Evolutionary conservation across 2,113 vertebrate genomes (phyloP).

Genomic region (Scalopus aquaticus): DNA sequence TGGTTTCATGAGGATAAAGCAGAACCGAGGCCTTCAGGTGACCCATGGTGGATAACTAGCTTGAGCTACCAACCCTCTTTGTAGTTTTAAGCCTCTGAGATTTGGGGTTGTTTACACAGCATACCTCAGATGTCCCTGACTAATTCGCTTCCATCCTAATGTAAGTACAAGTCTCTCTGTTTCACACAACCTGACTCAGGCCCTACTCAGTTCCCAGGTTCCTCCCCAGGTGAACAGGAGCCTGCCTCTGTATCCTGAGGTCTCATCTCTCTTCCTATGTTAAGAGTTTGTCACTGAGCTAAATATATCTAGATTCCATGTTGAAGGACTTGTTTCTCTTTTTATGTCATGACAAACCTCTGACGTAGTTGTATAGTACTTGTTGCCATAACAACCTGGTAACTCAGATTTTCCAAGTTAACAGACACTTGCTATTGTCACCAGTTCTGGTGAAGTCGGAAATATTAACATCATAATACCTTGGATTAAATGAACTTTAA

Average conservation of each 20-base stretch:
- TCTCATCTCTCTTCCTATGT: not conserved
- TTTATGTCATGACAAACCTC: conserved; percentile 15
- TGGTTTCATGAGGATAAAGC: not conserved
- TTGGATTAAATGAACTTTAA: conserved; percentile 22
- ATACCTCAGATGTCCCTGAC: not conserved
- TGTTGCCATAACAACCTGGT: conserved; percentile 48
- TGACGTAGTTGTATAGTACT: not conserved
- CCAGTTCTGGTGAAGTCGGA: not conserved
- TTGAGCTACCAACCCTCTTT: not conserved
- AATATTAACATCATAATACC: conserved; percentile 9
- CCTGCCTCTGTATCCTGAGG: not conserved
- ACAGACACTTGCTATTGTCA: not conserved
- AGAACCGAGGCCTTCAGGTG: not conserved
- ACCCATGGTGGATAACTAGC: not conserved
- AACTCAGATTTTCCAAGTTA: not conserved
- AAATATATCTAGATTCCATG: not conserved
- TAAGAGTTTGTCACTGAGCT: not conserved
- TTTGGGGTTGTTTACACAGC: not conserved
- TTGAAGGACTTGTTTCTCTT: conserved; percentile 2
- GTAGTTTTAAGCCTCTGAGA: not conserved
- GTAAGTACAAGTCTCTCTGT: not conserved
- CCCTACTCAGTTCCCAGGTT: not conserved
- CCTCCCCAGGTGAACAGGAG: not conserved
- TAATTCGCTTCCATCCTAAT: not conserved
- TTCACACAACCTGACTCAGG: not conserved